Base-by-base conservation (phyloP, 2,113 vertebrate genomes). In the Cyanoderma ruficeps region DNA sequence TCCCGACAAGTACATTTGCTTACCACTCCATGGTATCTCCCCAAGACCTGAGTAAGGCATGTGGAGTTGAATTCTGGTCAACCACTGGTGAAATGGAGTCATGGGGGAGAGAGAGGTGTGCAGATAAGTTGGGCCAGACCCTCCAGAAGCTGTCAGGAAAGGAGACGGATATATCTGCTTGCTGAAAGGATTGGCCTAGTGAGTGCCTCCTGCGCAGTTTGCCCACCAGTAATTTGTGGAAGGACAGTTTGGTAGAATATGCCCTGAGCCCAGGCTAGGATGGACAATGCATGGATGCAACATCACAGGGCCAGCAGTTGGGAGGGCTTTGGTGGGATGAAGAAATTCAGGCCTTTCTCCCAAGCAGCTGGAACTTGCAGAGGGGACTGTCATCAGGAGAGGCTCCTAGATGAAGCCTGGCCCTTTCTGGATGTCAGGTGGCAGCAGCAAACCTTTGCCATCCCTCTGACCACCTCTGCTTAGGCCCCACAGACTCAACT, bases 151-250 rank as follows among this genome's bases (percentile, higher is more conserved):
- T 60, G 15, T 28, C 57, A 44, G 47, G 56, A 28, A 37, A 84
- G 65, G 33, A 46, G 52, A 53, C 17, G 2, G 3, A 11, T 47
- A 4, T 0, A 0, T 76, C 30, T 20, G 4, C 22, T 85, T 71
- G 57, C 39, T 63, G 64, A 56, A 63, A 50, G 35, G n/a, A 42
- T 6, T 41, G 22, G 50, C 55, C 28, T 1, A 2, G 13, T 31
- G 79, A 52, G 24, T 6, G 2, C 23, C 59, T 53, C 77, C 50
- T 63, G 28, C 10, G 14, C 18, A 10, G 9, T 46, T 16, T 41
- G 15, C 35, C 27, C 22, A 2, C 37, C n/a, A 65, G 60, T 5
- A 52, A 77, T 14, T 47, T 52, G 15, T 0, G 1, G 50, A 76
- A 69, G 59, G 22, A 28, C 16, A 52, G 6, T 31, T 75, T 61